phyloP scores from a whole-genome alignment of 1,140 invertebrate genomes.

The Melitaea cinxia region DNA sequence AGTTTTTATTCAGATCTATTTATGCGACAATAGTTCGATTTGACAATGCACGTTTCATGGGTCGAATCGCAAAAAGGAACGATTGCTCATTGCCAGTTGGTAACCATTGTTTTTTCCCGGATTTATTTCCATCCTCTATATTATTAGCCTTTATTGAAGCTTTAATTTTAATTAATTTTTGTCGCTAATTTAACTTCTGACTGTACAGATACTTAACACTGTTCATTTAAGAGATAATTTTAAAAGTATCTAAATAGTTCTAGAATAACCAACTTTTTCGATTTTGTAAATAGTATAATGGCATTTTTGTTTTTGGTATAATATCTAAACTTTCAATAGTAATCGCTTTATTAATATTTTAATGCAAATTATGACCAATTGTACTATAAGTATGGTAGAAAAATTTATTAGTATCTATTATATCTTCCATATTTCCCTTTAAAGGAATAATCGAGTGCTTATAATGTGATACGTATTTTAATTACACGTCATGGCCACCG shows the following conservation, averaged over 20 bases:
- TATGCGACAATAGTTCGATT: constrained; percentile 7
- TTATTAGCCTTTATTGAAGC: not conserved
- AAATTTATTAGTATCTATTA: not conserved
- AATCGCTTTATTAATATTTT: not conserved
- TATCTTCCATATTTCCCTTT: constrained; percentile 13
- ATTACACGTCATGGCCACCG: constrained; percentile 29
- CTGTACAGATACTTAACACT: too few relatives aligned
- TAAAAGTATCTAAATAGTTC: too few relatives aligned
- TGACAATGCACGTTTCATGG: constrained; percentile 6
- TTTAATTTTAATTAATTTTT: too few relatives aligned
- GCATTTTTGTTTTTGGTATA: not conserved
- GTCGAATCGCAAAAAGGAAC: constrained; percentile 1
- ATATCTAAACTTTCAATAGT: not conserved
- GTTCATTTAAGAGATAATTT: too few relatives aligned
- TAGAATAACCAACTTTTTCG: too few relatives aligned
- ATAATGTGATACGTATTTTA: constrained; percentile 32
- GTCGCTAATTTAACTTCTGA: too few relatives aligned
- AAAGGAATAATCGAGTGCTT: constrained; percentile 30
- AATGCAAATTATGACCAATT: not conserved
- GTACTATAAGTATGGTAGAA: not conserved
- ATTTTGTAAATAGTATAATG: too few relatives aligned
- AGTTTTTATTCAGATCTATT: constrained; percentile 12
- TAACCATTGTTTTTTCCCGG: not conserved
- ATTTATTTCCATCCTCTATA: not conserved
- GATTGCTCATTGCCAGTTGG: not conserved